A percentile compares a stretch with the other conserved stretches of the same genome.
These are phyloP conservation scores for Entomobrya proxima DNA, from an alignment of 2,888 invertebrate species.

Conservation along the genomic window DNA sequence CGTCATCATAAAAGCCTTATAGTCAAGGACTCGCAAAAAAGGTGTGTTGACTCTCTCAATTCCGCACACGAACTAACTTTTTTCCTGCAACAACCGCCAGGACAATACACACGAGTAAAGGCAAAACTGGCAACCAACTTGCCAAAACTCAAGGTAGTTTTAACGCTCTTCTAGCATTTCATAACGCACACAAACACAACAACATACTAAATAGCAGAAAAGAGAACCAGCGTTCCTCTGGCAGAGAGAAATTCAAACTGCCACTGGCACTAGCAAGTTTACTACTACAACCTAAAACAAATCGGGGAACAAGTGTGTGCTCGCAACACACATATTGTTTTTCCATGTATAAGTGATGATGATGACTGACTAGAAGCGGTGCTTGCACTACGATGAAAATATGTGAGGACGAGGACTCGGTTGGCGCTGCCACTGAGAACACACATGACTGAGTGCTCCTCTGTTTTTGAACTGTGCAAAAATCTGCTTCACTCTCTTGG, in stretches of 20 bases:
- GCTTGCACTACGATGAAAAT: too few relatives aligned
- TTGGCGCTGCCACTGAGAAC: background rate
- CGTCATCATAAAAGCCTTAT: constrained; percentile 1
- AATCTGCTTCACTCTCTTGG: constrained; percentile 20
- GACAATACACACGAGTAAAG: too few relatives aligned
- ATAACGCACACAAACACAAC: background rate
- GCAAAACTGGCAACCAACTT: too few relatives aligned
- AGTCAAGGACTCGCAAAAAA: background rate
- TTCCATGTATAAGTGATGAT: background rate
- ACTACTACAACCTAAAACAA: background rate
- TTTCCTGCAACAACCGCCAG: constrained; percentile 9
- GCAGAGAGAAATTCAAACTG: background rate
- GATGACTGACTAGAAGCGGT: constrained; percentile 10
- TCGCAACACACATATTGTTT: constrained; percentile 10
- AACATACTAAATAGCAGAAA: background rate
- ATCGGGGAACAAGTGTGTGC: constrained; percentile 12
- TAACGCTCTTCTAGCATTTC: background rate
- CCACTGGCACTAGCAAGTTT: constrained; percentile 1
- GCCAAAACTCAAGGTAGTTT: too few relatives aligned
- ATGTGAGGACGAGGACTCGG: background rate
- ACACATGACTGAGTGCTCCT: constrained; percentile 12
- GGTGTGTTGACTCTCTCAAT: constrained; percentile 57
- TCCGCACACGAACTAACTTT: constrained; percentile 46
- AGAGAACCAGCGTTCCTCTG: background rate
- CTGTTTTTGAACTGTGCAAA: constrained; percentile 24